A percentile compares a stretch with the other conserved stretches of the same genome.
Evolutionary conservation across 2,113 vertebrate species (phyloP).

Genomic region (Chaetorhynchus papuensis): DNA sequence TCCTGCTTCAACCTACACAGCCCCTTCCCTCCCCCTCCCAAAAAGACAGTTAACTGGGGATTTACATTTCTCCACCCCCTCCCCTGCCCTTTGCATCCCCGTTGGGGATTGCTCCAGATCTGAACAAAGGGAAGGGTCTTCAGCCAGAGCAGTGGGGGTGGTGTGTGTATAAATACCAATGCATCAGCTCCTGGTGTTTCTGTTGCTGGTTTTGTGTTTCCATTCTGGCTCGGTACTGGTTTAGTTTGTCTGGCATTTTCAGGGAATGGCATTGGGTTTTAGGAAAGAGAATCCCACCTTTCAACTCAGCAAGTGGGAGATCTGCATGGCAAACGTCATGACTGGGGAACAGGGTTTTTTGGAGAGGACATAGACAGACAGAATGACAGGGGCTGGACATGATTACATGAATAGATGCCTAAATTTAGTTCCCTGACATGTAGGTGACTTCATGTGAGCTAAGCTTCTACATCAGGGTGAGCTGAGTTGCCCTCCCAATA

Average conservation of each 20-base stretch:
- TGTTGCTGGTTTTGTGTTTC: background rate
- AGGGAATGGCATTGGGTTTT: background rate
- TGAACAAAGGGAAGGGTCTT: background rate
- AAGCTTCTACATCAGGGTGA: background rate
- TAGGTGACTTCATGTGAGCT: background rate
- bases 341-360: background rate
- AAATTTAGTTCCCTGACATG: background rate
- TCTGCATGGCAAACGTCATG: background rate
- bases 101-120: background rate
- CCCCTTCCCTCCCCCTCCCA: background rate
- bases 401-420: background rate
- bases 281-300: background rate
- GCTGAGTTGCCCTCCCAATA: background rate
- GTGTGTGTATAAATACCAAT: background rate
- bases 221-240: background rate
- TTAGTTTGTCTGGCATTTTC: background rate
- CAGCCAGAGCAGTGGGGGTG: background rate
- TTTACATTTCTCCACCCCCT: conserved; percentile 9
- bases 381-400: background rate
- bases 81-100: background rate
- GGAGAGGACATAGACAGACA: background rate
- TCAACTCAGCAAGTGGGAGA: background rate
- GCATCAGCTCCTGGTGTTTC: background rate
- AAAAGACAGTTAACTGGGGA: background rate
- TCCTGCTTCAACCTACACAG: background rate